Evolutionary conservation across 1,140 invertebrate species (phyloP), one percentile per base, ranked within the genome.

Genomic region (Heliothis virescens): DNA sequence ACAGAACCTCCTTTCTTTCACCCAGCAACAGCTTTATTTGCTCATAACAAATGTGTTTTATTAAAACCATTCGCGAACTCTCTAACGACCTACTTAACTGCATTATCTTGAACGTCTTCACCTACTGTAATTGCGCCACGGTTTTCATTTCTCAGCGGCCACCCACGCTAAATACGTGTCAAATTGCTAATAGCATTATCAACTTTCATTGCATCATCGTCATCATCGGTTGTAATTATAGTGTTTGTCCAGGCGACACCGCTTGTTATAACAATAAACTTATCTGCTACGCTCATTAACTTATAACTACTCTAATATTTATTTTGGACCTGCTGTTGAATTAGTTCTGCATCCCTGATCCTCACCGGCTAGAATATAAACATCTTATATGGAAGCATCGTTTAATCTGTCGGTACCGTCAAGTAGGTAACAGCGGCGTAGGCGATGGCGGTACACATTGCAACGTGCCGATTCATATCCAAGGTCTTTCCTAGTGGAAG

Each of bases 401-500:
- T 88, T 88, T 89, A 89, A 87, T 89, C 86, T 87, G 87, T 87
- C 62, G 77, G 83, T 84, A 84, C 82, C 84, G 85, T 86, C 87
- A 88, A 92, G 91, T 91, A 90, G 86, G 91, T 89, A 93, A 90
- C 88, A 84, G 90, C 86, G 85, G 92, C 89, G 92, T 94, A 93
- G 93, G 93, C 92, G 92, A 92, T 90, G 87, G 89, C 89, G 90
- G 92, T 92, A 91, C 88, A 92, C 91, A 93, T 92, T 94, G 92
- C 93, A 93, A 92, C 91, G 91, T 90, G 92, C 89, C 89, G 91
- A 89, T 94, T 94, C 89, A 90, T 89, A 92, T 90, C 94, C 94
- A 95, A 95, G 94, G 94, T 95, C 94, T 95, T 95, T 95, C 94
- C 94, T 95, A 92, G 93, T 95, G 93, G 94, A 95, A 95, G 94